phyloP scores from a whole-genome alignment of 1,140 invertebrate genomes.

The Melitaea cinxia region DNA sequence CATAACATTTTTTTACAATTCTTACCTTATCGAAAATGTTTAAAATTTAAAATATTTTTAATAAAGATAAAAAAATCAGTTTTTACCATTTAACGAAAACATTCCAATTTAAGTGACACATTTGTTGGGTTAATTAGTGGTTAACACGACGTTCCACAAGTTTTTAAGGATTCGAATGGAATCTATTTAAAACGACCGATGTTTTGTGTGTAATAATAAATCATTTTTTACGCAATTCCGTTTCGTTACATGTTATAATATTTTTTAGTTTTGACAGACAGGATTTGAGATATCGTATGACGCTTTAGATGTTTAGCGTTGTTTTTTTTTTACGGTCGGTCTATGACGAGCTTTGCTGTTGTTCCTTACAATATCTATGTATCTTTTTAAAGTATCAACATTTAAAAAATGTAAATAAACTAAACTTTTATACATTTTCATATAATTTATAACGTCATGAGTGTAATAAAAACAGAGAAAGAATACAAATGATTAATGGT shows the following conservation, averaged over 20 bases:
- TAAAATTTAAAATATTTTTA: background rate
- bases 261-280: slow-evolving; percentile 67
- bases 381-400: background rate
- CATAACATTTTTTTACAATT: background rate
- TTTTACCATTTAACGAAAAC: slow-evolving; percentile 50
- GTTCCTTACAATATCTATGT: background rate
- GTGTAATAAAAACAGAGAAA: background rate
- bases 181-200: slow-evolving; percentile 32
- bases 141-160: slow-evolving; percentile 57
- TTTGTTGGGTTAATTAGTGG: slow-evolving; percentile 74
- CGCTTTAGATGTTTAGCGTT: slow-evolving; percentile 41
- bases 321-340: slow-evolving; percentile 30
- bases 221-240: slow-evolving; percentile 70
- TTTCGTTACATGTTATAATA: slow-evolving; percentile 60
- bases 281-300: slow-evolving; percentile 67
- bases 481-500: background rate
- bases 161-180: slow-evolving; percentile 47
- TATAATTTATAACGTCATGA: background rate
- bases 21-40: background rate
- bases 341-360: slow-evolving; percentile 22
- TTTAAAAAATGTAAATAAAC: too few species aligned
- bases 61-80: slow-evolving; percentile 47
- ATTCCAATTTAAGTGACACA: slow-evolving; percentile 60
- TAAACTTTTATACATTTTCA: background rate
- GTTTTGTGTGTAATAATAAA: slow-evolving; percentile 52